Base-by-base conservation (phyloP, 2,797 vertebrate genomes). In the Arnoldichthys spilopterus region DNA sequence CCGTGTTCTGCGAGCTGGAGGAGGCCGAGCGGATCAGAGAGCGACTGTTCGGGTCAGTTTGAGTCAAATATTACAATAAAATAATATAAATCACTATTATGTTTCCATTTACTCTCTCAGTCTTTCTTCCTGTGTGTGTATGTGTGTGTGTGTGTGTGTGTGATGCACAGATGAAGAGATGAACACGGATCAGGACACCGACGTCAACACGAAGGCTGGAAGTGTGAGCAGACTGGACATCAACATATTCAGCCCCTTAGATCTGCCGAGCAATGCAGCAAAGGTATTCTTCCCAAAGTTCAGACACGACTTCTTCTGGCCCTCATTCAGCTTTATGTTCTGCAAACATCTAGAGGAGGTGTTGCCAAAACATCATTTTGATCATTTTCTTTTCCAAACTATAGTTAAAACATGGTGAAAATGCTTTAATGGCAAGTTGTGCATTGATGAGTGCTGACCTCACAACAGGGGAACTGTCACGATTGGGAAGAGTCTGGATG, bases 241-340 rank as follows among this genome's bases (percentile, higher is more conserved):
- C 12, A 30, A 59, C 13, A 26, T 59, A 16, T 12, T 30, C 58
- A 59, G 58, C 5, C 58, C 58, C 1, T 59, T 59, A 30, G 26
- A 59, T 26, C 6, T 59, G 2, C 58, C 58, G 1, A 59, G 24
- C 13, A 7, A 30, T 59, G 58, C 58, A 15, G 16, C 63, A 43
- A 69, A 74, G 77, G 71, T 79, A 79, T 34, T 11, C 62, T 34
- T 37, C n/a, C n/a, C n/a, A n/a, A n/a, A n/a, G n/a, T n/a, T n/a
- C n/a, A n/a, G n/a, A n/a, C n/a, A n/a, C n/a, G n/a, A n/a, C n/a
- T n/a, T n/a, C n/a, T n/a, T n/a, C n/a, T n/a, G n/a, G n/a, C n/a
- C n/a, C n/a, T n/a, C n/a, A n/a, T n/a, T n/a, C n/a, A n/a, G n/a
- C n/a, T n/a, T n/a, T n/a, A n/a, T n/a, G n/a, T n/a, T n/a, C n/a